A percentile compares a stretch with the other conserved stretches of the same genome.
Conservation (phyloP, 2,113 vertebrate species). For the Coregonus clupeaformis region DNA sequence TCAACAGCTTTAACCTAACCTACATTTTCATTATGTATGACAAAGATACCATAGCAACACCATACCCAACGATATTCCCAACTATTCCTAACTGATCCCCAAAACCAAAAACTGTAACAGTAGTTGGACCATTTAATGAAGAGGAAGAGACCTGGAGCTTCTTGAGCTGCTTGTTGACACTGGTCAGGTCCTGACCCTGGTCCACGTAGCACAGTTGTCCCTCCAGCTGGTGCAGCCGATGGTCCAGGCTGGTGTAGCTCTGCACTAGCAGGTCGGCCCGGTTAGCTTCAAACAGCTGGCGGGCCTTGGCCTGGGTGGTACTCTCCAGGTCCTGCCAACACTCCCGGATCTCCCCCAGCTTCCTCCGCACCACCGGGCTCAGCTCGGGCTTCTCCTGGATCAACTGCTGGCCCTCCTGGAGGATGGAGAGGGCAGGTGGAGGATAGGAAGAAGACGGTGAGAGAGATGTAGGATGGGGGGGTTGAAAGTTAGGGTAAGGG, state of each 20-base stretch:
- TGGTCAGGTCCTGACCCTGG: constrained; percentile 81
- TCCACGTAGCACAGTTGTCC: constrained; percentile 81
- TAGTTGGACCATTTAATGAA: neutral
- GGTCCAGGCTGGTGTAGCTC: constrained; percentile 84
- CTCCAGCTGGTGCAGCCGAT: constrained; percentile 82
- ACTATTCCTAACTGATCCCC: too few relatives aligned
- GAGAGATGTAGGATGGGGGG: too few relatives aligned
- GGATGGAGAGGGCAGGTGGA: neutral
- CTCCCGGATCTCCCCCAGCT: constrained; percentile 86
- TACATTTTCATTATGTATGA: too few relatives aligned
- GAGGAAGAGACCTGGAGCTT: constrained; percentile 79
- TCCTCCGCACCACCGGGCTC: constrained; percentile 77
- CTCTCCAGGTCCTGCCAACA: constrained; percentile 90
- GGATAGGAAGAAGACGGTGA: neutral
- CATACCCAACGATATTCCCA: too few relatives aligned
- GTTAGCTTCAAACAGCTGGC: constrained; percentile 87
- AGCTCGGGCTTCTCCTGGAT: constrained; percentile 90
- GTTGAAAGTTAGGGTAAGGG: too few relatives aligned
- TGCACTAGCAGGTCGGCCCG: constrained; percentile 85
- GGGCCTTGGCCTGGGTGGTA: constrained; percentile 84
- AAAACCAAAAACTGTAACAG: too few relatives aligned
- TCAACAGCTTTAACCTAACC: neutral
- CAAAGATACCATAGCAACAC: too few relatives aligned
- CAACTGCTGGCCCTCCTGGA: constrained; percentile 86
- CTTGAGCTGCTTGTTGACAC: constrained; percentile 87